These are phyloP conservation scores for Priocnemis perturbator DNA, from an alignment of 2,888 invertebrate genomes.

Conservation along the genomic window DNA sequence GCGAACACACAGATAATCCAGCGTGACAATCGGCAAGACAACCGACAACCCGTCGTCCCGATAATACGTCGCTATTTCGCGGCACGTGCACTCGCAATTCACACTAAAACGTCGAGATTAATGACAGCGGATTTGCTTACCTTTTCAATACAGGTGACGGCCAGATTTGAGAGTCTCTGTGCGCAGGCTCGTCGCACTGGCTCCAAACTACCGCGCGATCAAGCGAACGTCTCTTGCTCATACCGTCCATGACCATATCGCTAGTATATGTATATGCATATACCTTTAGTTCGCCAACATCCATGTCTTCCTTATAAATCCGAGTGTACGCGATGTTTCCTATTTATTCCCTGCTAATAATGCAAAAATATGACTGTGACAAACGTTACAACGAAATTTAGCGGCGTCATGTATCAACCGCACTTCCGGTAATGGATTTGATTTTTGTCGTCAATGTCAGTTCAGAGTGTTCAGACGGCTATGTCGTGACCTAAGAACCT, in stretches of 20 bases:
- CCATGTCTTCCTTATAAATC: no score
- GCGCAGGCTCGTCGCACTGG: constrained; percentile 73
- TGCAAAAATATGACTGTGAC: no score
- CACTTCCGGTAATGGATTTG: constrained; percentile 54
- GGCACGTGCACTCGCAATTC: constrained; percentile 40
- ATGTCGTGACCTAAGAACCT: no score
- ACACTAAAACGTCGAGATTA: constrained; percentile 45
- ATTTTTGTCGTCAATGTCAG: constrained; percentile 55
- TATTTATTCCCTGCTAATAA: no score
- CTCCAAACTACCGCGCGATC: constrained; percentile 50
- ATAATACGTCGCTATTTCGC: constrained; percentile 36
- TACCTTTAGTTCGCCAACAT: no score
- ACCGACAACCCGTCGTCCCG: constrained; percentile 22
- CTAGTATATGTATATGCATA: no score
- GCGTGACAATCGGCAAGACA: constrained; percentile 59
- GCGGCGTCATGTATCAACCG: constrained; percentile 4
- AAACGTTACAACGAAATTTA: no score
- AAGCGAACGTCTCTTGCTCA: constrained; percentile 24
- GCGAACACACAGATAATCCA: constrained; percentile 37
- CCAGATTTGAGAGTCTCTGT: constrained; percentile 75
- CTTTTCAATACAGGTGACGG: constrained; percentile 79
- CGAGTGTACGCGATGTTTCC: no score
- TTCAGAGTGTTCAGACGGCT: no score
- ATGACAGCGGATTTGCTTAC: constrained; percentile 73
- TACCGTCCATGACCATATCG: background rate